These are phyloP conservation scores for Tigriopus japonicus DNA, from an alignment of 1,140 invertebrate genomes.

Conservation along the genomic window DNA sequence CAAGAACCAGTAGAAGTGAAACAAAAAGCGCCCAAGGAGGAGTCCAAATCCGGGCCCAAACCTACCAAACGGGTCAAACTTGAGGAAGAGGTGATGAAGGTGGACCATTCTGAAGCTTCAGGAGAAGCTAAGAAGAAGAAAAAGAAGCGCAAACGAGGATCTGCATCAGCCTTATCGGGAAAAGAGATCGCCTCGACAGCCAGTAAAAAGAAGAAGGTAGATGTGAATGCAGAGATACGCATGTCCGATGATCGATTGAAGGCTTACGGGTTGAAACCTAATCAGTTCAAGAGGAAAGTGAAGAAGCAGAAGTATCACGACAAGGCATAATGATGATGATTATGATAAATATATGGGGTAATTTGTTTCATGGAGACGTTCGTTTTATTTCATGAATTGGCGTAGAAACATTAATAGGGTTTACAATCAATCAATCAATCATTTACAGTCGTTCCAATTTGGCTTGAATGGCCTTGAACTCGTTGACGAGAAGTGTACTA, in stretches of 20 bases:
- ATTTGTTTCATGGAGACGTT: too few species aligned
- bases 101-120: neutral
- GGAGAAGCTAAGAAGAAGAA: neutral
- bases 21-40: neutral
- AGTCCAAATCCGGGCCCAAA: too few species aligned
- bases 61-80: too few species aligned
- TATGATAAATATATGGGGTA: too few species aligned
- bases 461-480: constrained; percentile 7
- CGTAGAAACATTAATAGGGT: too few species aligned
- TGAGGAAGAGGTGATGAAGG: too few species aligned
- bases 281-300: neutral
- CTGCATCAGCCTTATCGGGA: neutral
- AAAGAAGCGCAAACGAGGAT: neutral
- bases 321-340: too few species aligned
- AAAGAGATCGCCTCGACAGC: neutral
- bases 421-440: too few species aligned
- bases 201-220: constrained; percentile 6
- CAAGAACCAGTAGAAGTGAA: neutral
- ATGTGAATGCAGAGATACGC: constrained; percentile 7
- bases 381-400: too few species aligned
- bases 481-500: neutral
- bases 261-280: constrained; percentile 11
- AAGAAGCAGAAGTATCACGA: neutral
- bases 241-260: constrained; percentile 14
- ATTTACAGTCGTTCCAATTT: constrained; percentile 6